A percentile compares a stretch with the other conserved stretches of the same genome.
Conservation (phyloP, 1,140 invertebrate species). For the Antheraea mylitta region DNA sequence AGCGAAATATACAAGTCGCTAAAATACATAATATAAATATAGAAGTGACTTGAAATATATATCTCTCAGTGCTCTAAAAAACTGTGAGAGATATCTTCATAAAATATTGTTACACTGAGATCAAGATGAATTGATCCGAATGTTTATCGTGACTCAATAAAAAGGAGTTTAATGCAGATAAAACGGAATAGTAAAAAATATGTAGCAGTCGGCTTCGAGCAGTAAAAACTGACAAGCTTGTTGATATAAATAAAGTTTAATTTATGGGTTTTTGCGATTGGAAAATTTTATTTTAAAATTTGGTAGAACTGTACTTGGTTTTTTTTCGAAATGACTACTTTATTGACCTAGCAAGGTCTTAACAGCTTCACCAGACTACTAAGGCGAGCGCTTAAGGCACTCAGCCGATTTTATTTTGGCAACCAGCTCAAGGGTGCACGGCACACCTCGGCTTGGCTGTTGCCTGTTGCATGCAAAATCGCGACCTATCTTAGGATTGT, state of each 20-base stretch:
- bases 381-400: too few species aligned
- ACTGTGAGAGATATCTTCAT: background rate
- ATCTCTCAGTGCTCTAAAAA: background rate
- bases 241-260: background rate
- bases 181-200: conserved; percentile 3
- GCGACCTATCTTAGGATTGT: too few species aligned
- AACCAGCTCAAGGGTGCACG: too few species aligned
- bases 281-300: background rate
- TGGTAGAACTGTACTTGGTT: background rate
- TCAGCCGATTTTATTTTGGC: too few species aligned
- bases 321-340: too few species aligned
- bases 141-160: conserved; percentile 4
- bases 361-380: too few species aligned
- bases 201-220: background rate
- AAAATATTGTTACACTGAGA: background rate
- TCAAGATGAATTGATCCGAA: conserved; percentile 1
- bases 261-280: background rate
- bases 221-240: background rate
- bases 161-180: conserved; percentile 1
- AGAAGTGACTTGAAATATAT: background rate
- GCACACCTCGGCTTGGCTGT: too few species aligned
- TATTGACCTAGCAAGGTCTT: too few species aligned
- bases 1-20: background rate
- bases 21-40: background rate
- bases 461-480: too few species aligned